Conservation (phyloP, 2,113 vertebrate genomes). For the Sylvilagus bachmani region DNA sequence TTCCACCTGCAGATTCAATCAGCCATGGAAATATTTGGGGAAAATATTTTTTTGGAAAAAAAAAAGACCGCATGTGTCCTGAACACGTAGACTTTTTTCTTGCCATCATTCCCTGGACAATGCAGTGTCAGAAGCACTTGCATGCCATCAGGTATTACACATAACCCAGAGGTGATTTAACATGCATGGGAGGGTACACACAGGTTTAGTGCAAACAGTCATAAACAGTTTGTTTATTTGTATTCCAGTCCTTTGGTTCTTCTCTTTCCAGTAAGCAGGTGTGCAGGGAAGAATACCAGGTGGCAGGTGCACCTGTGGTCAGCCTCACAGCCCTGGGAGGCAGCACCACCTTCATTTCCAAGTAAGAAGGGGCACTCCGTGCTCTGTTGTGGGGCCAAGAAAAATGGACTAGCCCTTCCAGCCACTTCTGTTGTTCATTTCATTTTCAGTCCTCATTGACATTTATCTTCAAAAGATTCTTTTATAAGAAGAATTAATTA, state of each 20-base stretch:
- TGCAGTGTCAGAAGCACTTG: background rate
- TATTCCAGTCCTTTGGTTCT: background rate
- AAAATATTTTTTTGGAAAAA: no score
- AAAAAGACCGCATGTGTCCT: background rate
- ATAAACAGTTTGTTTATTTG: background rate
- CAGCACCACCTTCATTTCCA: background rate
- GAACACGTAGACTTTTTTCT: background rate
- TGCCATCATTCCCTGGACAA: background rate
- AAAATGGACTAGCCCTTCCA: background rate
- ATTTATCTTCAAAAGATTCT: background rate
- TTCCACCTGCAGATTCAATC: background rate
- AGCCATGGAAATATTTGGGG: background rate
- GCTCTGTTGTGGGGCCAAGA: background rate
- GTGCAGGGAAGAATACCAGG: no score
- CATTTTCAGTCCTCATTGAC: conserved; percentile 13
- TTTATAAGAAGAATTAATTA: background rate
- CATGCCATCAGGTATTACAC: background rate
- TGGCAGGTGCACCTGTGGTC: no score
- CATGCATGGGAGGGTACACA: no score
- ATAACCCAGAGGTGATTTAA: background rate
- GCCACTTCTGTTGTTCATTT: conserved; percentile 8
- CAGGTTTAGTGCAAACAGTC: background rate
- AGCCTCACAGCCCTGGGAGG: background rate
- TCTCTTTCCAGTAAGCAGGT: background rate
- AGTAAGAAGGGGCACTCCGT: background rate